Evolutionary conservation across 2,888 invertebrate species (phyloP), one percentile per base, ranked within the genome.

Genomic region (Sphaerophoria taeniata): DNA sequence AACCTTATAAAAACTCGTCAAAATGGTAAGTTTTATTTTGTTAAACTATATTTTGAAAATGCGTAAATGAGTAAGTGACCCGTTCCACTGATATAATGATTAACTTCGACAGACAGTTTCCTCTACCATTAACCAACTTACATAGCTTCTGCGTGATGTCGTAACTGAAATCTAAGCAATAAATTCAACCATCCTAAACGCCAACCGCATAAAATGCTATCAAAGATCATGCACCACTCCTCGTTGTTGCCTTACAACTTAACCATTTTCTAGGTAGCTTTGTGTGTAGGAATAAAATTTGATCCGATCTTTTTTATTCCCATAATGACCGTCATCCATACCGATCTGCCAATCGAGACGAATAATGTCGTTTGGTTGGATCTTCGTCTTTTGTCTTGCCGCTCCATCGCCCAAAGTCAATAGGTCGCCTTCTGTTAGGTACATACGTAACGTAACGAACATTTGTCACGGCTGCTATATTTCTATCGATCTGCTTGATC

Each of bases 321-420:
- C 73, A 83, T 78, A 83, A 78, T 65, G 65, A 65, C 74, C 74
- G 70, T 63, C 82, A 69, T 53, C 43, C 36, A 51, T 75, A 43
- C 47, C 39, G 56, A 63, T 58, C 61, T 39, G 47, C 49, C 69
- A 58, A 80, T 70, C 75, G 39, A 9, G n/a, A 55, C 16, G 34
- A 65, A 77, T 49, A 11, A 43, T 24, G 24, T 24, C 24, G 24
- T 24, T 6, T 4, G 16, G 12, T 6, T 60, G 60, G 70, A 79
- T 84, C 80, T 60, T 76, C 33, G 56, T 69, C 76, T 73, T 85
- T 85, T 85, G 85, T 85, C 69, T 85, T 85, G 81, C 85, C 85
- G 81, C 80, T 85, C 85, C 76, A 81, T 85, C 85, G 85, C 69
- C 80, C 81, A 85, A 80, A 85, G 85, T 85, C 85, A 85, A 81